Evolutionary conservation across 37 sponge, comb jelly and placozoan species (phyloP).

Genomic region (Petrosia ficiformis): DNA sequence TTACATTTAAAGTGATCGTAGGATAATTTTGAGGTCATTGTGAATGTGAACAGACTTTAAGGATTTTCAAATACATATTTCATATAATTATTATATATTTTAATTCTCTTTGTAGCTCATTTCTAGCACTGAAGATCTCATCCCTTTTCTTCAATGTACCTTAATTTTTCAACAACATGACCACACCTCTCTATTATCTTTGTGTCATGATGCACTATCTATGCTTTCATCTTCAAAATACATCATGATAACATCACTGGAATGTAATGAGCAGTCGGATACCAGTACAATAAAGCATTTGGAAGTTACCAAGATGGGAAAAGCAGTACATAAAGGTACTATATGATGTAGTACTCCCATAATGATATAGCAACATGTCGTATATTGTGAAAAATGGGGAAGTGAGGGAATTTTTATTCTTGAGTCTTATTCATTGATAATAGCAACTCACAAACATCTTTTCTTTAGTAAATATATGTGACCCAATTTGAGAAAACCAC

Average conservation of each 20-base stretch:
- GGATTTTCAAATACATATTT: too few species aligned
- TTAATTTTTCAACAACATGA: slow-evolving; percentile 50
- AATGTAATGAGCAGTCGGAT: slow-evolving; percentile 15
- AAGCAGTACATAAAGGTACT: slow-evolving; percentile 70
- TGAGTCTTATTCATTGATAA: too few species aligned
- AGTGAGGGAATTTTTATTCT: too few species aligned
- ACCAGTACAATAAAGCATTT: not conserved
- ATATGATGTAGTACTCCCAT: not conserved
- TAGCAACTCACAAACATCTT: too few species aligned
- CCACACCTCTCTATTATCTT: slow-evolving; percentile 8
- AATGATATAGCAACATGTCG: not conserved
- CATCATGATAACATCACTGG: slow-evolving; percentile 24
- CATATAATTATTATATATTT: not conserved
- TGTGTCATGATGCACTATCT: not conserved
- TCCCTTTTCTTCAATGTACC: slow-evolving; percentile 49
- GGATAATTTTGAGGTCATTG: too few species aligned
- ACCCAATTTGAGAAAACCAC: too few species aligned
- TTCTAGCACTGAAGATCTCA: too few species aligned
- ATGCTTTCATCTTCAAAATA: not conserved
- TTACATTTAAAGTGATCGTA: too few species aligned
- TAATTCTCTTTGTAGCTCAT: not conserved
- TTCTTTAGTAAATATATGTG: too few species aligned
- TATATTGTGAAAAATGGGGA: slow-evolving; percentile 6
- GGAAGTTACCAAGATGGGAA: slow-evolving; percentile 62
- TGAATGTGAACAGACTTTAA: too few species aligned